Evolutionary conservation across 2,113 vertebrate species (phyloP), one percentile per base, ranked within the genome.

Genomic region (Seriola dumerili): DNA sequence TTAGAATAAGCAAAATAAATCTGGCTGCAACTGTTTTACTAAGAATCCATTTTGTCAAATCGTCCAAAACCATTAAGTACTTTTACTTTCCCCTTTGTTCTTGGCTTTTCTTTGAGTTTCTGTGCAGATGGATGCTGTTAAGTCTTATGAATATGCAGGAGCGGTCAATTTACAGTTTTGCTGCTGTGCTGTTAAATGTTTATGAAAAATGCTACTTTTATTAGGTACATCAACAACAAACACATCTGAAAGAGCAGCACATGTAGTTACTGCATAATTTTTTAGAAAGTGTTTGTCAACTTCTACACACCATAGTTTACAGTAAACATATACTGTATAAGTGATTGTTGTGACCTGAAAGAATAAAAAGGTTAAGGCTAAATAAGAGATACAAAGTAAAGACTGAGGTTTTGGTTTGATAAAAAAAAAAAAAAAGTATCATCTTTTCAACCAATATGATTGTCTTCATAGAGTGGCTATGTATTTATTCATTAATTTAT

Each of bases 131-230:
- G 48, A 69, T 6, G 21, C 29, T 67, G 10, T 57, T 66, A 34
- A 50, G 23, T 61, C 66, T 44, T 34, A 19, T 5, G 9, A 78
- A 82, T 75, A 71, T 66, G 61, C 21, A 78, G 29, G 42, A 69
- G 42, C 64, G 40, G 57, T 62, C 29, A 23, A n/a, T 62, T 87
- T 32, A 42, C 23, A 54, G 16, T 36, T 21, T 8, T 80, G 38
- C 67, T 29, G 19, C 38, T 13, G 32, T 55, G 32, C 46, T 52
- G n/a, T 82, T 61, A 32, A 69, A 38, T 78, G 38, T 76, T 48
- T 21, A 65, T 74, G 63, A 29, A 44, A 36, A 66, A 84, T 66
- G 12, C 1, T 8, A 5, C 9, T 66, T 87, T 69, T 73, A 68
- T 57, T 36, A 34, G 0, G n/a, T 29, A 55, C 32, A 55, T 29